Evolutionary conservation across 2,113 vertebrate species (phyloP).

Genomic region (Vimba vimba): DNA sequence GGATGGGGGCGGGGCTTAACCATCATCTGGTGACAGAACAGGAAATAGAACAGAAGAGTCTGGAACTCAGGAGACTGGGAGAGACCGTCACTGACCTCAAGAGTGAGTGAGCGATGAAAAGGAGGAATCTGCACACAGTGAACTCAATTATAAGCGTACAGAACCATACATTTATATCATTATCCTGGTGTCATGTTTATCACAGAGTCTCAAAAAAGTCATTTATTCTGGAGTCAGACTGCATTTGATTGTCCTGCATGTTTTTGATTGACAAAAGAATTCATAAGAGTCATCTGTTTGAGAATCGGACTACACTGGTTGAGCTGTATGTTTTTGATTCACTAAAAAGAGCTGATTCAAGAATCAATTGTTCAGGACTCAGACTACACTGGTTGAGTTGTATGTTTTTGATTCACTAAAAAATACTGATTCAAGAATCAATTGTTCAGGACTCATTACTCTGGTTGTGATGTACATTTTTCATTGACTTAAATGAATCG

Average conservation of each 20-base stretch:
- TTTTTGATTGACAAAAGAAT: not conserved
- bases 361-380: not conserved
- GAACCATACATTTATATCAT: too few relatives aligned
- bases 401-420: too few relatives aligned
- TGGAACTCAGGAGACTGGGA: constrained; percentile 90
- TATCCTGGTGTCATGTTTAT: too few relatives aligned
- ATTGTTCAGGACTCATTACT: not conserved
- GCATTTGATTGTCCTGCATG: not conserved
- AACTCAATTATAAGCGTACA: too few relatives aligned
- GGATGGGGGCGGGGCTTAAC: constrained; percentile 85
- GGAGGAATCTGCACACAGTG: not conserved
- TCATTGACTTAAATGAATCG: not conserved
- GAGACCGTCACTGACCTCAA: constrained; percentile 93
- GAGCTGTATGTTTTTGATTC: not conserved
- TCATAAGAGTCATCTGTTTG: too few relatives aligned
- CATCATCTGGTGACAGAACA: constrained; percentile 87
- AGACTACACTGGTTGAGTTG: not conserved
- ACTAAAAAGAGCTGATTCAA: not conserved
- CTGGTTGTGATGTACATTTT: not conserved
- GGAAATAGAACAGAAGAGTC: constrained; percentile 93
- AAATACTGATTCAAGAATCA: too few relatives aligned
- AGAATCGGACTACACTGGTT: not conserved
- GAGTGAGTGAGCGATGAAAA: constrained; percentile 74
- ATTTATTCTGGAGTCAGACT: not conserved
- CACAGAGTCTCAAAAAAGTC: not conserved